A percentile compares a stretch with the other conserved stretches of the same genome.
Conservation (phyloP, 2,113 vertebrate genomes). For the Epinephelus lanceolatus region DNA sequence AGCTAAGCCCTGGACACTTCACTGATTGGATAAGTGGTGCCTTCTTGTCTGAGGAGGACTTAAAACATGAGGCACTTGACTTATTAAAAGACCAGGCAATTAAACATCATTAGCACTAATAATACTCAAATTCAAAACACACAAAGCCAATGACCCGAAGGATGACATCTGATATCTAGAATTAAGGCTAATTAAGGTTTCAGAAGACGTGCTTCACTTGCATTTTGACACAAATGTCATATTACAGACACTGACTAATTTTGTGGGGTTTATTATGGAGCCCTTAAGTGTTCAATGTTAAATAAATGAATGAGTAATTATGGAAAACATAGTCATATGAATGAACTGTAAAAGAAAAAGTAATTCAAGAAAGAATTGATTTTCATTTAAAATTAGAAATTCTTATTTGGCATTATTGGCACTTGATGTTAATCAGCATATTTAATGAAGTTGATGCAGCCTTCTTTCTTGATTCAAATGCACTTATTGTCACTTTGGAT, state of each 20-base stretch:
- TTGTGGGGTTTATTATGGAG: background rate
- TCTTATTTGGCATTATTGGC: too few relatives aligned
- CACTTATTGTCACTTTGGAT: too few relatives aligned
- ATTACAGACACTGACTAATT: background rate
- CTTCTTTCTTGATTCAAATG: too few relatives aligned
- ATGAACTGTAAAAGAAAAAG: background rate
- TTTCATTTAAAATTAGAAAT: too few relatives aligned
- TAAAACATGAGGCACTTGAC: slow-evolving; percentile 33
- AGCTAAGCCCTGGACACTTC: slow-evolving; percentile 29
- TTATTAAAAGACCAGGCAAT: slow-evolving; percentile 21
- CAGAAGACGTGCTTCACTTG: background rate
- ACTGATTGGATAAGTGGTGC: slow-evolving; percentile 65
- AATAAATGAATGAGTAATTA: background rate
- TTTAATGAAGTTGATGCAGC: too few relatives aligned
- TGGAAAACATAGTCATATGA: too few relatives aligned
- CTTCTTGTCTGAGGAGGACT: slow-evolving; percentile 47
- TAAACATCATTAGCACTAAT: slow-evolving; percentile 2
- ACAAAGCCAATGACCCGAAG: background rate
- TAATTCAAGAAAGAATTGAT: background rate
- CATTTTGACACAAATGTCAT: background rate
- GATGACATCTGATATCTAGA: background rate
- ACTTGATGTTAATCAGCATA: too few relatives aligned
- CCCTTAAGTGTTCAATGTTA: background rate
- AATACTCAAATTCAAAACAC: slow-evolving; percentile 7
- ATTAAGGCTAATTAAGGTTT: background rate